Conservation (phyloP, 1,140 invertebrate genomes). For the Caenorhabditis tropicalis region DNA sequence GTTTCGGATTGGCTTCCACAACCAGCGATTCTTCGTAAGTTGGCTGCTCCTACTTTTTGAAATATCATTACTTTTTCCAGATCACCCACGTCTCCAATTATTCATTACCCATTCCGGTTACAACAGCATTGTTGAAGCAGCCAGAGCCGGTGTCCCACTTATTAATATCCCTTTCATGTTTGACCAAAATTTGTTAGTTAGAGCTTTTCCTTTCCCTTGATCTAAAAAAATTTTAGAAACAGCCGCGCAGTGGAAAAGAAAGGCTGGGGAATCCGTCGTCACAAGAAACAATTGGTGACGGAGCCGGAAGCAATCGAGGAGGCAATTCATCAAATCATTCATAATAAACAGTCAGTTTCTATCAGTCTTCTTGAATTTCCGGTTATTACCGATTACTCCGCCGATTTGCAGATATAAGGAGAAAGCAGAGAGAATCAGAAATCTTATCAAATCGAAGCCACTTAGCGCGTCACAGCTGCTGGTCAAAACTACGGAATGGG, state of each 20-base stretch:
- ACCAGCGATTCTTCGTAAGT: constrained; percentile 49
- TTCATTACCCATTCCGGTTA: constrained; percentile 74
- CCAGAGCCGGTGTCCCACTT: constrained; percentile 74
- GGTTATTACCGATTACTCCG: background rate
- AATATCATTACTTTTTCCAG: background rate
- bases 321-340: background rate
- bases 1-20: constrained; percentile 55
- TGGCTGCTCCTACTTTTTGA: too few relatives aligned
- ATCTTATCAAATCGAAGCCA: constrained; percentile 5
- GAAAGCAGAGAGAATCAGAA: background rate
- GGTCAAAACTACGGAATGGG: constrained; percentile 9
- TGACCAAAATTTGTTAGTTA: constrained; percentile 69
- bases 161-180: constrained; percentile 74
- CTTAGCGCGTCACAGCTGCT: background rate
- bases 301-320: constrained; percentile 1
- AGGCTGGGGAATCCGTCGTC: constrained; percentile 75
- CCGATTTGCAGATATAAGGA: background rate
- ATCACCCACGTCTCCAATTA: constrained; percentile 56
- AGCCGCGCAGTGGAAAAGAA: constrained; percentile 52
- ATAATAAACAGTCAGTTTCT: background rate
- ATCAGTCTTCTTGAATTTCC: background rate
- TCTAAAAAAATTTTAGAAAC: constrained; percentile 51
- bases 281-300: background rate
- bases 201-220: background rate
- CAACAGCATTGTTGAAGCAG: constrained; percentile 74